Evolutionary conservation across 2,888 invertebrate genomes (phyloP), one percentile per base, ranked within the genome.

Genomic region (Acrobasis repandana): DNA sequence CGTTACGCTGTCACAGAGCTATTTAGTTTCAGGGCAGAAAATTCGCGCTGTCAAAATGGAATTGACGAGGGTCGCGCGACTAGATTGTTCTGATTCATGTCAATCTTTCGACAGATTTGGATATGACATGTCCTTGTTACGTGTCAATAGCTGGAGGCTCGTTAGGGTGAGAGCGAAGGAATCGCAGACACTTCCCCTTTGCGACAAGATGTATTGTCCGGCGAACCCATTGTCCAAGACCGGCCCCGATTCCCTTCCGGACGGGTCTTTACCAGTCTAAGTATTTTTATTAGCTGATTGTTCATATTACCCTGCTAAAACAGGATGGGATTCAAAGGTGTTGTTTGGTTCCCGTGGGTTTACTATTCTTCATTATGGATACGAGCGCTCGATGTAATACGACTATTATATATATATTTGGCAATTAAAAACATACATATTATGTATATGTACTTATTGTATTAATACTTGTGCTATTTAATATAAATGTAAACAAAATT

Each of bases 181-280:
- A 77, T 47, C 57, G 56, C 58, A 70, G 66, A 69, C 70, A 74
- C 76, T 85, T 84, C 85, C 83, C 88, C 84, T 82, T 84, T 71
- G 77, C 77, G 74, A 83, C 54, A 66, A 60, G 60, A 15, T 54
- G 70, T 76, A 81, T 85, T 87, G 84, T 86, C 74, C 76, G 72
- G 77, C 71, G 69, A 65, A 63, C 63, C 63, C 66, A 81, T 88
- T 88, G 86, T 88, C 69, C 67, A 63, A 65, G 71, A 82, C 84
- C 79, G 79, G 84, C 82, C 71, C 65, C 54, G 68, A 65, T 76
- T 79, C 82, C 85, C 82, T 86, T 86, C 81, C 83, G 80, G 79
- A 70, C 67, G 69, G 66, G 63, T 65, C 76, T 72, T 75, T 74
- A 71, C 79, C 78, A 74, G 70, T 65, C 52, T 65, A 67, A 75